These are phyloP conservation scores for Chiloscyllium punctatum DNA, from an alignment of 2,797 vertebrate genomes.

Conservation along the genomic window DNA sequence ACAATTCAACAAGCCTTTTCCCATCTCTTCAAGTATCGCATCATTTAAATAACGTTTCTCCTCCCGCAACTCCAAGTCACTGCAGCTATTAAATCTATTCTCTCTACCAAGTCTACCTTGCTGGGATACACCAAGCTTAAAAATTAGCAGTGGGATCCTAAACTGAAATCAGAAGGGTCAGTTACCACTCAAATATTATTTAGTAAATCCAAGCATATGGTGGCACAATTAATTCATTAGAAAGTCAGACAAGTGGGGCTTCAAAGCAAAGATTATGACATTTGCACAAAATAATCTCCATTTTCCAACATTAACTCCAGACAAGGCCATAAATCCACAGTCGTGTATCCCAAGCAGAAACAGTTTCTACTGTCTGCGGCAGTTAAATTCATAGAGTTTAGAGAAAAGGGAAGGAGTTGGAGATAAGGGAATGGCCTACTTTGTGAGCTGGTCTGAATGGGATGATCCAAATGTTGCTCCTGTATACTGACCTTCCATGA, in stretches of 20 bases:
- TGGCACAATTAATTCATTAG: neutral
- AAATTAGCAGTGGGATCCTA: neutral
- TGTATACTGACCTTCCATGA: constrained; percentile 75
- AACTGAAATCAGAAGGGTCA: neutral
- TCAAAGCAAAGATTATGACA: neutral
- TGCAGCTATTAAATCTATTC: neutral
- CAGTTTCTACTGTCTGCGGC: neutral
- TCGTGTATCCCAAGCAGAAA: neutral
- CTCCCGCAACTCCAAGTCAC: neutral
- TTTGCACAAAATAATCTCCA: neutral
- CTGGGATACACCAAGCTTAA: neutral
- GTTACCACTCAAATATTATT: neutral
- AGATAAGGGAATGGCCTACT: neutral
- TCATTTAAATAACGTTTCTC: neutral
- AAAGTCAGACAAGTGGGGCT: neutral
- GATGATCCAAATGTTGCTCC: neutral
- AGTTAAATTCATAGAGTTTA: neutral
- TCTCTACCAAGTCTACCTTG: neutral
- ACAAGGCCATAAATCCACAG: neutral
- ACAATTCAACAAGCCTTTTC: neutral
- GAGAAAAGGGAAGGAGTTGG: neutral
- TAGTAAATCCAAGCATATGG: neutral
- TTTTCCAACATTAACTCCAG: neutral
- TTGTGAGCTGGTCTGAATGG: too few species aligned
- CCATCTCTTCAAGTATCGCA: neutral